Evolutionary conservation across 2,888 invertebrate species (phyloP).

Genomic region (Hydroisotoma schaefferi): DNA sequence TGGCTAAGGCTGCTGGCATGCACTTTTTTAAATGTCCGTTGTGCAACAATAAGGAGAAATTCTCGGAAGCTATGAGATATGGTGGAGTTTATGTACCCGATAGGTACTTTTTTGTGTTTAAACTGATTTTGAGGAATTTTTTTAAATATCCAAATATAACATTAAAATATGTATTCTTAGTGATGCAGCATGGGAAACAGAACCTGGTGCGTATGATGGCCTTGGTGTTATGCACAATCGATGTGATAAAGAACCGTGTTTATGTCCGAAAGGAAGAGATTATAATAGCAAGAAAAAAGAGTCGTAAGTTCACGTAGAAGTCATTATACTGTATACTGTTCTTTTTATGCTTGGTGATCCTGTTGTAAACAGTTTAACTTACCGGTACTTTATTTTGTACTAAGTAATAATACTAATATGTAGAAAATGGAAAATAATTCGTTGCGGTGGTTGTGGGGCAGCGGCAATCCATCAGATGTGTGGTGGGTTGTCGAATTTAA

Average conservation of each 20-base stretch:
- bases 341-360: too few relatives aligned
- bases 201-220: conserved; percentile 70
- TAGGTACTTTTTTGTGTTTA: conserved; percentile 14
- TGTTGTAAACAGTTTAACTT: too few relatives aligned
- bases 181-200: conserved; percentile 79
- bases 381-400: too few relatives aligned
- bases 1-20: conserved; percentile 67
- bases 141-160: too few relatives aligned
- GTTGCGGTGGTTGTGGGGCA: conserved; percentile 59
- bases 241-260: conserved; percentile 63
- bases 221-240: conserved; percentile 61
- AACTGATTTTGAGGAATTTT: too few relatives aligned
- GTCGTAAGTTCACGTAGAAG: not conserved
- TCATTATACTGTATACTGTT: too few relatives aligned
- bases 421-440: conserved; percentile 57
- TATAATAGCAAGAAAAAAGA: conserved; percentile 51
- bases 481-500: conserved; percentile 52
- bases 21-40: conserved; percentile 81
- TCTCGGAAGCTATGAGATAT: conserved; percentile 61
- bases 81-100: conserved; percentile 77
- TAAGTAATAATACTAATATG: too few relatives aligned
- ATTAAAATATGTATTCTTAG: conserved; percentile 56
- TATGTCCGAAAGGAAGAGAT: conserved; percentile 60
- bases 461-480: conserved; percentile 58
- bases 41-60: conserved; percentile 67